These are phyloP conservation scores for Mastigias papua DNA, from an alignment of 30 jellyfish, hydroid and myxozoan species.

Conservation along the genomic window DNA sequence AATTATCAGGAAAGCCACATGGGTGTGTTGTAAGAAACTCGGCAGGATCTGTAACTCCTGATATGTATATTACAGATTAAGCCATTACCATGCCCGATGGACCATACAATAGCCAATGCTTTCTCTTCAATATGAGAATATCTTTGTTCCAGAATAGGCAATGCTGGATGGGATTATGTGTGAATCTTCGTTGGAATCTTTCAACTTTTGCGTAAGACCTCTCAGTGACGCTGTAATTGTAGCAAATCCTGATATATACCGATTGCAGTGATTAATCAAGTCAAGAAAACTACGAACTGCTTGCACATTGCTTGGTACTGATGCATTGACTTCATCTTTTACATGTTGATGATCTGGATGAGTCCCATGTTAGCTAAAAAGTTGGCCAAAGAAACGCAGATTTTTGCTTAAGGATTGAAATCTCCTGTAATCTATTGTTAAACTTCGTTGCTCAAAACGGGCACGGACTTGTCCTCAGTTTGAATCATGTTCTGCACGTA, in stretches of 20 bases:
- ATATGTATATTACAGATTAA: background rate
- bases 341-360: background rate
- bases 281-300: background rate
- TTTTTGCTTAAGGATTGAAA: conserved; percentile 48
- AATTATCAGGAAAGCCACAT: background rate
- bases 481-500: conserved; percentile 40
- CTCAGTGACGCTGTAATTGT: background rate
- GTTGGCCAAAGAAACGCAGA: conserved; percentile 37
- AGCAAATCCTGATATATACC: background rate
- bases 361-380: background rate
- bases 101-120: background rate
- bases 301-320: background rate
- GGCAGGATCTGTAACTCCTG: background rate
- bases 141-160: background rate
- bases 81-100: background rate
- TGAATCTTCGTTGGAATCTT: no score
- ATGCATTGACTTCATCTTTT: background rate
- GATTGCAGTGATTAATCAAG: background rate
- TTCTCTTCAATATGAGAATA: background rate
- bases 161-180: background rate
- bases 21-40: background rate
- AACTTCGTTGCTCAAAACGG: background rate
- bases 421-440: conserved; percentile 36
- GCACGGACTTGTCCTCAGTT: background rate
- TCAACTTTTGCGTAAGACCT: background rate